Conservation (phyloP, 2,888 invertebrate species). For the Elegia similella region DNA sequence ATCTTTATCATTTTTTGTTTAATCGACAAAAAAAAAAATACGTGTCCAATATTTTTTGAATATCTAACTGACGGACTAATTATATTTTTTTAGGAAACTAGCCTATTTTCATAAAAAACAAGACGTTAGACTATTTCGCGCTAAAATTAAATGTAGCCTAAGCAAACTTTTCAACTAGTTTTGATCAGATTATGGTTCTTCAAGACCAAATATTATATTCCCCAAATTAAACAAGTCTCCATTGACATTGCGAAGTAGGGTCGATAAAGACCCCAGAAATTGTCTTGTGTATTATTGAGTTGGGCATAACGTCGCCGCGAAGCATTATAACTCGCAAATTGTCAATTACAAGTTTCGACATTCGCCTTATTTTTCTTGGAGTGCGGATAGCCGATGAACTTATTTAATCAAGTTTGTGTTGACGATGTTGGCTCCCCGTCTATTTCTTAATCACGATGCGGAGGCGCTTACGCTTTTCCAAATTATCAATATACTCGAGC, state of each 20-base stretch:
- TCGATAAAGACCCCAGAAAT: background rate
- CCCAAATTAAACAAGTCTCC: background rate
- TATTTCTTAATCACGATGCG: constrained; percentile 15
- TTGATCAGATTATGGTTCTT: too few species aligned
- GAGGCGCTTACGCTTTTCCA: background rate
- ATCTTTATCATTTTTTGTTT: too few species aligned
- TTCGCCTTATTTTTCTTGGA: constrained; percentile 29
- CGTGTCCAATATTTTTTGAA: too few species aligned
- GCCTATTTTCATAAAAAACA: too few species aligned
- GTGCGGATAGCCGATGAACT: constrained; percentile 15
- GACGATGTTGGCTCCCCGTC: constrained; percentile 17
- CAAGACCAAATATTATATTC: too few species aligned
- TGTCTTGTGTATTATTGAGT: constrained; percentile 29
- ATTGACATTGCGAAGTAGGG: background rate
- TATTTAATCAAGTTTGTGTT: constrained; percentile 25
- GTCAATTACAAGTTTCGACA: constrained; percentile 47
- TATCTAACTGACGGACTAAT: too few species aligned
- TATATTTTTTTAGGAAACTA: too few species aligned
- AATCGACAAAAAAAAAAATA: too few species aligned
- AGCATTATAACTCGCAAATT: constrained; percentile 43
- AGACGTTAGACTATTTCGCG: too few species aligned
- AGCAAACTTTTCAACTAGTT: too few species aligned
- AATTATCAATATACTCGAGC: constrained; percentile 1
- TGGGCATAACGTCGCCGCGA: constrained; percentile 31
- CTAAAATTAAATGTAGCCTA: too few species aligned